A percentile compares a stretch with the other conserved stretches of the same genome.
These are phyloP conservation scores for Molorchus minor DNA, from an alignment of 2,888 invertebrate species.

Conservation along the genomic window DNA sequence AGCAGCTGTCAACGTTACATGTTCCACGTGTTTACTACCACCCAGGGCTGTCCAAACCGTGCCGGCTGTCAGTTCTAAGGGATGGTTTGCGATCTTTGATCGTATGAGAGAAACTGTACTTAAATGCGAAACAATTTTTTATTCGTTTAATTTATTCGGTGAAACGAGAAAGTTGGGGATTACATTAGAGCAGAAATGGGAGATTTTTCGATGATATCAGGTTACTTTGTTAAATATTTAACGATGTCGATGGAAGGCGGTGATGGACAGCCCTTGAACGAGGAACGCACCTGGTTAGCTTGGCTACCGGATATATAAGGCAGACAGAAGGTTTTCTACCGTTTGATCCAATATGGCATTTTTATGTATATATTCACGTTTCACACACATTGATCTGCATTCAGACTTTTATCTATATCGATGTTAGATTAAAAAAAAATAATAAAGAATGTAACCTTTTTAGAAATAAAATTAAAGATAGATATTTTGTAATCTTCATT, in stretches of 20 bases:
- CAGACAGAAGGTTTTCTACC: slow-evolving; percentile 57
- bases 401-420: slow-evolving; percentile 19
- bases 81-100: slow-evolving; percentile 2
- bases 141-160: slow-evolving; percentile 7
- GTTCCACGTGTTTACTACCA: slow-evolving; percentile 55
- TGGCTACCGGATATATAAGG: slow-evolving; percentile 58
- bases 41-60: slow-evolving; percentile 51
- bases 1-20: slow-evolving; percentile 56
- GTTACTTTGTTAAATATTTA: slow-evolving; percentile 28
- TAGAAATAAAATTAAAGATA: too few relatives aligned
- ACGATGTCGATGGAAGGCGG: slow-evolving; percentile 11
- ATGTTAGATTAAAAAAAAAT: slow-evolving; percentile 4
- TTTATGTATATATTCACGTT: slow-evolving; percentile 38
- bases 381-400: slow-evolving; percentile 27
- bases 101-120: too few relatives aligned
- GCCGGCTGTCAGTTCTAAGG: slow-evolving; percentile 9
- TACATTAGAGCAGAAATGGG: slow-evolving; percentile 4
- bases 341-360: slow-evolving; percentile 58
- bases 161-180: neutral
- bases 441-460: too few relatives aligned
- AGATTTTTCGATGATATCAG: slow-evolving; percentile 7
- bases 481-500: too few relatives aligned
- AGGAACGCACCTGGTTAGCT: slow-evolving; percentile 57
- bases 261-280: slow-evolving; percentile 53
- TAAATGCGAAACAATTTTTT: too few relatives aligned